Percentiles rank a stretch among this genome's conserved stretches.
These are phyloP conservation scores for Prionace glauca DNA, from an alignment of 2,797 vertebrate species.

Conservation along the genomic window DNA sequence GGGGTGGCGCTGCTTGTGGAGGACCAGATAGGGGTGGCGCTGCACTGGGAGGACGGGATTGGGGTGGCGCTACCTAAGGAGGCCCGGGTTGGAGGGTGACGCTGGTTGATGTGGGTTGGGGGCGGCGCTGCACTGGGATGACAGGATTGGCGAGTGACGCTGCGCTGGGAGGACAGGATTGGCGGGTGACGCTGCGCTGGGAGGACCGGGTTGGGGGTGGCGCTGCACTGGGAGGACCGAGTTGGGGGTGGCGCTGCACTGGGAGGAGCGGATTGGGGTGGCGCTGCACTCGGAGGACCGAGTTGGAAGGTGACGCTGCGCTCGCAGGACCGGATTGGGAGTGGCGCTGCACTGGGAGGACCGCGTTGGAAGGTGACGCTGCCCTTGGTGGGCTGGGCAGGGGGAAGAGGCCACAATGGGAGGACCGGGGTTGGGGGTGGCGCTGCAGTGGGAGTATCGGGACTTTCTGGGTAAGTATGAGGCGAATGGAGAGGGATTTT, in stretches of 20 bases:
- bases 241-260: background rate
- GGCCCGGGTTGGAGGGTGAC: background rate
- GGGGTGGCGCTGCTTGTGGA: no score
- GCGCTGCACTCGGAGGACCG: background rate
- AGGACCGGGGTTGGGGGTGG: background rate
- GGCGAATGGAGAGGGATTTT: conserved; percentile 21
- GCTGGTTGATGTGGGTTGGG: background rate
- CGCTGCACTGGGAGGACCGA: background rate
- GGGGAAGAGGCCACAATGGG: background rate
- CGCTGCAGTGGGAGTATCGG: background rate
- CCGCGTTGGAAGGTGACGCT: background rate
- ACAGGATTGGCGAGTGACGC: background rate
- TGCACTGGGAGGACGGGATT: no score
- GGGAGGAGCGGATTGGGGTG: no score
- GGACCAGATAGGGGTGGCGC: background rate
- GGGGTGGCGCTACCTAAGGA: no score
- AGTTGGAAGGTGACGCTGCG: background rate
- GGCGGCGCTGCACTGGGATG: background rate
- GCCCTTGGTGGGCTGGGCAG: background rate
- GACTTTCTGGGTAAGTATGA: background rate
- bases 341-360: conserved; percentile 34
- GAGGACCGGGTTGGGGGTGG: background rate
- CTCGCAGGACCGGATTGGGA: background rate
- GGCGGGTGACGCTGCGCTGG: background rate
- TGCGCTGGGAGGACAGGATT: background rate